Evolutionary conservation across 23 tunicate species (phyloP), one percentile per base, ranked within the genome.

Genomic region (Botrylloides violaceus): DNA sequence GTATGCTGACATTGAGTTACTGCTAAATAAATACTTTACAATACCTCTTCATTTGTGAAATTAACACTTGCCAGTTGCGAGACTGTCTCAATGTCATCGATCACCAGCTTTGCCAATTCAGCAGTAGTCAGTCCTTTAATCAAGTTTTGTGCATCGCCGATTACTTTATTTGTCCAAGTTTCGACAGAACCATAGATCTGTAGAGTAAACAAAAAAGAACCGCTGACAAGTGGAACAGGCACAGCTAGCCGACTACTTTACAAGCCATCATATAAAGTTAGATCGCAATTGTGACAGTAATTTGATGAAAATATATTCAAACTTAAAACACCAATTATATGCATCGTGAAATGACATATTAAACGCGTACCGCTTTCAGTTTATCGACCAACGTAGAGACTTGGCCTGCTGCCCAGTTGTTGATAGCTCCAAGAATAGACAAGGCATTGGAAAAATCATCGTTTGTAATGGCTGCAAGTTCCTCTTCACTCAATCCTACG

Each of bases 141-240:
- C 33, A 83, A 49, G 48, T 83, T 43, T 36, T 83, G 75, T 2
- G 89, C 89, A 58, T 83, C 82, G 20, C 76, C 38, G 12, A 83
- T 39, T 39, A 25, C 72, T 34, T 58, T 30, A 4, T 58, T 36
- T 9, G 53, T 61, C 89, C 89, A 83, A 21, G 59, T 32, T 2
- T 58, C 29, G n/a, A 76, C 26, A 64, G 36, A 5, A 4, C 49
- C 64, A 20, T 75, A 73, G 62, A 62, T 71, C 84, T 79, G 77
- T 49, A 34, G 36, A 79, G 21, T 65, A 33, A 21, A 18, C n/a
- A n/a, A n/a, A n/a, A n/a, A n/a, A n/a, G n/a, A n/a, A n/a, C n/a
- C n/a, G n/a, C n/a, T n/a, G n/a, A n/a, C n/a, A n/a, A n/a, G n/a
- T n/a, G n/a, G n/a, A n/a, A n/a, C n/a, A n/a, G n/a, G n/a, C n/a